Conservation (phyloP, 2,888 invertebrate genomes). For the Drosophila phalerata region DNA sequence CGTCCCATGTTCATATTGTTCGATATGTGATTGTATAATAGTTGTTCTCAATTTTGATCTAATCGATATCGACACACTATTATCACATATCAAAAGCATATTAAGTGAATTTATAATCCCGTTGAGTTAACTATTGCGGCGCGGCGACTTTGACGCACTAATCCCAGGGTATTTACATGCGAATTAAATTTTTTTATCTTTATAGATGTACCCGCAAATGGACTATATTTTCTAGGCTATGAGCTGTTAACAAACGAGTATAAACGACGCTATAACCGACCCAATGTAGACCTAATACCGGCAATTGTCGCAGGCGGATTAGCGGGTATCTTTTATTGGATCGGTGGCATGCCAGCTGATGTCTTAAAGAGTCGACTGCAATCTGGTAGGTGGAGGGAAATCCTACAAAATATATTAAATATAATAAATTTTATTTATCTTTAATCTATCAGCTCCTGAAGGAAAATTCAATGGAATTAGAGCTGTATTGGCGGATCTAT, state of each 20-base stretch:
- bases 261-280: constrained; percentile 87
- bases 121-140: constrained; percentile 4
- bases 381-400: constrained; percentile 88
- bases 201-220: constrained; percentile 97
- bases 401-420: not conserved
- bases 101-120: not conserved
- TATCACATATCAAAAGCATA: constrained; percentile 39
- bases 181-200: constrained; percentile 36
- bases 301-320: constrained; percentile 97
- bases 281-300: constrained; percentile 86
- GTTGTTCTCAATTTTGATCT: constrained; percentile 24
- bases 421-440: not conserved
- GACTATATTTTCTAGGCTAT: constrained; percentile 98
- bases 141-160: not conserved
- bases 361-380: constrained; percentile 98
- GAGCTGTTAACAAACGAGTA: constrained; percentile 93
- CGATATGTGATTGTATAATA: constrained; percentile 15
- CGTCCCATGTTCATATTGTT: constrained; percentile 4
- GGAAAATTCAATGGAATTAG: constrained; percentile 97
- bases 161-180: constrained; percentile 3
- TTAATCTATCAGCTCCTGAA: constrained; percentile 90
- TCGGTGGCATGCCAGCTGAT: constrained; percentile 98
- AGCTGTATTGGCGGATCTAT: constrained; percentile 94
- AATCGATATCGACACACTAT: constrained; percentile 37
- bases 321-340: constrained; percentile 98